Base-by-base conservation (phyloP, 2,797 vertebrate species). In the Ptychadena robeensis region DNA sequence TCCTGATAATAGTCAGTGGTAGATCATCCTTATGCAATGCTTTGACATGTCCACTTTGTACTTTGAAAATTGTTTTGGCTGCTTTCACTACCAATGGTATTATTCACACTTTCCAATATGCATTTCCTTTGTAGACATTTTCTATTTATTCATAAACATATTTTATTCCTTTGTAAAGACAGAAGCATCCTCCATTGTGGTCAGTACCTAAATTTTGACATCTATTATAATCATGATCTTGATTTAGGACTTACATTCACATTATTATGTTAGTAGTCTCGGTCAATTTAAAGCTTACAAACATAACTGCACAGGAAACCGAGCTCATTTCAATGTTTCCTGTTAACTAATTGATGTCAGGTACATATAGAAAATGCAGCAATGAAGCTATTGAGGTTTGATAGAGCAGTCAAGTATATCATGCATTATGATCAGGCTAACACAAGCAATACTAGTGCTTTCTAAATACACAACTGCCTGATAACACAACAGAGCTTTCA, bases 311-410 rank as follows among this genome's bases (percentile, higher is more conserved):
- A 67, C 71, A 67, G 44, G 63, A 66, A 81, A 30, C 65, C 44
- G 9, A 18, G 22, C 67, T 28, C 87, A 90, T 87, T 87, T 90
- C 87, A 91, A 87, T 86, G 79, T 91, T 93, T 92, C 93, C 93
- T 91, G 86, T 91, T 74, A 32, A 74, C 68, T 72, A 40, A 65
- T 80, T 44, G 27, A 76, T 22, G 10, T n/a, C 28, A 44, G 18
- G 15, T 57, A 65, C n/a, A 65, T 65, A 75, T 22, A 65, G 38
- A 64, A 40, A 14, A 38, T 75, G 2, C 25, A 74, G n/a, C n/a
- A 64, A 40, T 76, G 15, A 59, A 25, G 32, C 31, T 35, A 59
- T 59, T 73, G 30, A 73, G 30, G 71, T 7, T 67, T 67, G 2
- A 67, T 34, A 11, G 31, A 75, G 59, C 15, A 38, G 34, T 10